Evolutionary conservation across 2,113 vertebrate species (phyloP).

Genomic region (Xiphophorus maculatus): DNA sequence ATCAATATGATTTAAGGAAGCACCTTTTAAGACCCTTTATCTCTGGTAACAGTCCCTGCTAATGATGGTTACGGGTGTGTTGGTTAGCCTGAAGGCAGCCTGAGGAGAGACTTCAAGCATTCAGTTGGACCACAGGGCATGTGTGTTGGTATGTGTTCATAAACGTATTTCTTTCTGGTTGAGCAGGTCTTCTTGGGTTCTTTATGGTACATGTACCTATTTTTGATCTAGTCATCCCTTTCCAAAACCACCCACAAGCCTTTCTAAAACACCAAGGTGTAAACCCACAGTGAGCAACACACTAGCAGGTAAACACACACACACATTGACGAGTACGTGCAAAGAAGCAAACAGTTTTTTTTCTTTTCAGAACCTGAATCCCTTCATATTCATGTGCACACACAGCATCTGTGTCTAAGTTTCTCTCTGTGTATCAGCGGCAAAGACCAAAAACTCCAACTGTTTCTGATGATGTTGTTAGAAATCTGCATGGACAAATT

Average conservation of each 20-base stretch:
- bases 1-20: background rate
- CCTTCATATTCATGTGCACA: constrained; percentile 41
- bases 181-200: constrained; percentile 36
- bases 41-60: constrained; percentile 53
- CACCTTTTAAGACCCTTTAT: constrained; percentile 8
- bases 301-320: constrained; percentile 23
- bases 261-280: constrained; percentile 42
- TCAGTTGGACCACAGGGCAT: constrained; percentile 24
- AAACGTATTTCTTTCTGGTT: constrained; percentile 45
- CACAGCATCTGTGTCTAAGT: constrained; percentile 8
- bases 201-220: constrained; percentile 38
- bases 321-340: constrained; percentile 24
- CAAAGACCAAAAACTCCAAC: constrained; percentile 33
- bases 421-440: constrained; percentile 34
- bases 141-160: constrained; percentile 25
- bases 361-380: constrained; percentile 30
- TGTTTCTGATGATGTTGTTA: constrained; percentile 34
- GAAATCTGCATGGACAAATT: constrained; percentile 30
- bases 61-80: constrained; percentile 57
- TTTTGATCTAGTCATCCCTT: constrained; percentile 61
- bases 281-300: constrained; percentile 48
- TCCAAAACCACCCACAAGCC: constrained; percentile 55
- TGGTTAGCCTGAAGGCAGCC: constrained; percentile 57
- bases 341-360: constrained; percentile 41
- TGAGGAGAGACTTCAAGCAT: constrained; percentile 42